Base-by-base conservation (phyloP, 2,888 invertebrate genomes). In the Nipponacmea schrenckii region DNA sequence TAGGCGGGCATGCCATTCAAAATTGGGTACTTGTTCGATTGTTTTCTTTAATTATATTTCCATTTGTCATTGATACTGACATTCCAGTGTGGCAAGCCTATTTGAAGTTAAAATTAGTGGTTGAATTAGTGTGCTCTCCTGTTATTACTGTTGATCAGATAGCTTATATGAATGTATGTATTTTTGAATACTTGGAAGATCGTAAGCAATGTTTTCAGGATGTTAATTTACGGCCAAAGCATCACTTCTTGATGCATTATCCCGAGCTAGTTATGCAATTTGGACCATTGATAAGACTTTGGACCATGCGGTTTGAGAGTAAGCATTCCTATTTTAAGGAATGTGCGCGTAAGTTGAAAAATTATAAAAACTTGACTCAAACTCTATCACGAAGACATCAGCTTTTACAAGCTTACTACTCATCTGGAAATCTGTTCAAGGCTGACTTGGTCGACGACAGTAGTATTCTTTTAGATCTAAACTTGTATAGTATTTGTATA, bases 221-320 rank as follows among this genome's bases (percentile, higher is more conserved):
- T n/a, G 12, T 14, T 17, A 44, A 39, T 15, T 62, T 75, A 17
- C 68, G 50, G 64, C 74, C 74, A 63, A 75, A 77, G 45, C 75
- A 75, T 46, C 77, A 76, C 50, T 74, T 56, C 56, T 24, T 77
- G 14, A n/a, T 39, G 8, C 77, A 77, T 62, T 77, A 74, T 64
- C 74, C 78, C 20, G 66, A 70, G 27, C 69, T 73, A 17, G 71
- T 71, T n/a, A n/a, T 73, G 24, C 2, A 31, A 31, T 31, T 31
- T 31, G 31, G 31, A 4, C 31, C 31, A 4, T 31, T 31, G 7
- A 31, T 71, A n/a, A 46, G 70, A 17, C 48, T 72, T 26, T 79
- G 79, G 79, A 73, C 74, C 26, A 64, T 79, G 71, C 50, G 77
- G 8, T 78, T 79, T 68, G 76, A 78, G 64, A 73, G 73, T 44